Evolutionary conservation across 2,888 invertebrate species (phyloP), one percentile per base, ranked within the genome.

Genomic region (Synanthedon formicaeformis): DNA sequence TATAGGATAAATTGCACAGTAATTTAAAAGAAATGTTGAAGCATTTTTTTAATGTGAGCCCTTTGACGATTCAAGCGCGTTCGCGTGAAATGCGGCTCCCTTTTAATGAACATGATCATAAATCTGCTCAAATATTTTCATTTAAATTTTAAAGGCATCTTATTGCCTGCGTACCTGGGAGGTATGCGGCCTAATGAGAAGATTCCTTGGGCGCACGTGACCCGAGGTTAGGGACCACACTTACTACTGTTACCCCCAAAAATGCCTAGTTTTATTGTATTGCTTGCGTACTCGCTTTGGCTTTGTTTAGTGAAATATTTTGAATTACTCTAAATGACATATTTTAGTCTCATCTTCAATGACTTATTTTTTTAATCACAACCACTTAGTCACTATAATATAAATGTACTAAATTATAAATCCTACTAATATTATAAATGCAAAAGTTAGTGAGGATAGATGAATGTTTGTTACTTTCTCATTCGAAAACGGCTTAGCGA

Each of bases 41-140:
- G 13, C 45, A 13, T 45, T 45, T 45, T 23, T 23, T 45, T 45
- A 45, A 45, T 45, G 45, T 8, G n/a, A 45, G 14, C 45, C 45
- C 45, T 13, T 45, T 45, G 45, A 45, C 45, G 45, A n/a, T 45
- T 45, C 45, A 45, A 45, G 45, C 6, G 45, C 45, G 45, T 14
- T 45, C 13, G 11, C 14, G 45, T 14, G 45, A 13, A 45, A 45
- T 14, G 49, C 4, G 13, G 45, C 45, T 45, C 65, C 64, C 65
- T 69, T 68, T 68, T 76, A 77, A 77, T 78, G 68, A 78, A 80
- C 69, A 71, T 63, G 60, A 51, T 64, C 56, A 74, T 80, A 80
- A 78, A 79, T 81, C 69, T 64, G 64, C 65, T 57, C 61, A 77
- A 77, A 76, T 74, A 79, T 81, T 82, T 81, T 76, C 71, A 81